Evolutionary conservation across 1,140 invertebrate genomes (phyloP), one percentile per base, ranked within the genome.

Genomic region (Ganaspis sp.): DNA sequence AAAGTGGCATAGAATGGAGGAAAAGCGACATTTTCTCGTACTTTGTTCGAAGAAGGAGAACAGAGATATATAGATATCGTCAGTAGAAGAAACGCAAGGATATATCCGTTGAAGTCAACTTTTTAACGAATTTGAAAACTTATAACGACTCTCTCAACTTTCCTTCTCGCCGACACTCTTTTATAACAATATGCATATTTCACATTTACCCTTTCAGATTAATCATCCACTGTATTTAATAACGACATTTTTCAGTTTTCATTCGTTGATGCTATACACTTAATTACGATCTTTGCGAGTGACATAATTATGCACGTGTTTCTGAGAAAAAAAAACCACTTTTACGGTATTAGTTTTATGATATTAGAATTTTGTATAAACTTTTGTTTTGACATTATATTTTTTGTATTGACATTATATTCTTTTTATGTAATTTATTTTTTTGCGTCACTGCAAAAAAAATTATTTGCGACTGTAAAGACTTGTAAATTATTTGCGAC

Each of bases 51-150:
- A 49, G 45, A 64, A 64, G 29, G 23, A 29, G 9, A n/a, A 29
- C 21, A 64, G 19, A 17, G 5, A n/a, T n/a, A 49, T 15, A 4
- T 6, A 29, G 26, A 64, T 34, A 34, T 26, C n/a, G 26, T n/a
- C 58, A 64, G 26, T 34, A 29, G 9, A 29, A 64, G 26, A 64
- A 64, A 49, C n/a, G 23, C 23, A 4, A 58, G 9, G 53, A 54
- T 8, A 54, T 11, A 19, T 54, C 29, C 6, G 21, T 19, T 54
- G 21, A 1, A n/a, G 19, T 54, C 8, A 11, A 64, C 58, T 64
- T 64, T 64, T 64, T 64, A 64, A 64, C 58, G 23, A 64, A 64
- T 26, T 64, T 64, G 26, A 34, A 64, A 64, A 64, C 58, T 64
- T 64, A 29, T 64, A 64, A 64, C 58, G 58, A 64, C 58, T 29